Conservation (phyloP, 2,888 invertebrate genomes). For the Diarsia mendica region DNA sequence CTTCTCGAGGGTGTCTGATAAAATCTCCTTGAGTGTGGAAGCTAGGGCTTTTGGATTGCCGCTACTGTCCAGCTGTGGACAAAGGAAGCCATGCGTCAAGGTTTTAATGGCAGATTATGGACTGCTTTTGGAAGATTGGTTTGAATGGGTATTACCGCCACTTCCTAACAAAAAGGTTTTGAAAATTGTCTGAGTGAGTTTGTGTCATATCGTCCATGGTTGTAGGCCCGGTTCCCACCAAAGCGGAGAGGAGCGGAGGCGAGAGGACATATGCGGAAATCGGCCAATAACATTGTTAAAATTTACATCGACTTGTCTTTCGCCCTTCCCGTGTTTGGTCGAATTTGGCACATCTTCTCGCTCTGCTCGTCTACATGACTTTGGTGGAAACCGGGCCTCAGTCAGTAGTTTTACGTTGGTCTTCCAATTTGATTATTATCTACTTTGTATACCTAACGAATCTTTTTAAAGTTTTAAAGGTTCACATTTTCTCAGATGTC, state of each 20-base stretch:
- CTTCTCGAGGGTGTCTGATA: slow-evolving; percentile 84
- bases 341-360: too few species aligned
- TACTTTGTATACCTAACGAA: background rate
- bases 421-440: background rate
- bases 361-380: too few species aligned
- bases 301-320: too few species aligned
- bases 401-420: background rate
- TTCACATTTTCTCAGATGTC: background rate
- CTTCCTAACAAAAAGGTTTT: background rate
- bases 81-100: slow-evolving; percentile 3
- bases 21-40: slow-evolving; percentile 82
- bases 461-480: too few species aligned
- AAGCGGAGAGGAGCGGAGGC: too few species aligned
- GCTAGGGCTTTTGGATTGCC: slow-evolving; percentile 84
- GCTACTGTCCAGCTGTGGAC: slow-evolving; percentile 81
- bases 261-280: too few species aligned
- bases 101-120: background rate
- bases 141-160: background rate
- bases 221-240: too few species aligned
- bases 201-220: background rate
- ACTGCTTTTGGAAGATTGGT: background rate
- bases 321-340: too few species aligned
- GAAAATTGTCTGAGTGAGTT: background rate
- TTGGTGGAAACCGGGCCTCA: too few species aligned
- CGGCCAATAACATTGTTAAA: too few species aligned